Conservation (phyloP, 2,888 invertebrate genomes). For the Sesia bembeciformis region DNA sequence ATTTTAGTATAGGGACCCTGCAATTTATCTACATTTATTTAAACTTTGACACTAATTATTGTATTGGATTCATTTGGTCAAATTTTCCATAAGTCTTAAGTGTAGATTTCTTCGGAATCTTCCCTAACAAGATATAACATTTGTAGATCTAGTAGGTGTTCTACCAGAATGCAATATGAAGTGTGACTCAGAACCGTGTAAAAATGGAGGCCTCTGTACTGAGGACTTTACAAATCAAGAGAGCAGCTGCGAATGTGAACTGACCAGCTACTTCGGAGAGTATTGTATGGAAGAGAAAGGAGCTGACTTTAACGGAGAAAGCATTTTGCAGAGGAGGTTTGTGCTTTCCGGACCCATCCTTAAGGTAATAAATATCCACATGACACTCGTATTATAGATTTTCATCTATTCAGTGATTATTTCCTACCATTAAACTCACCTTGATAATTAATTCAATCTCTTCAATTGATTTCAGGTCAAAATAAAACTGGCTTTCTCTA, state of each 20-base stretch:
- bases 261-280: slow-evolving; percentile 92
- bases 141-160: slow-evolving; percentile 77
- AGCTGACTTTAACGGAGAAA: slow-evolving; percentile 91
- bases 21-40: too few relatives aligned
- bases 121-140: background rate
- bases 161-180: slow-evolving; percentile 90
- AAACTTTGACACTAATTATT: too few relatives aligned
- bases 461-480: slow-evolving; percentile 74
- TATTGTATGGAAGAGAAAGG: slow-evolving; percentile 92
- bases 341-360: slow-evolving; percentile 80
- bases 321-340: slow-evolving; percentile 86
- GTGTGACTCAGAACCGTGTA: slow-evolving; percentile 90
- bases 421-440: background rate
- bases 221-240: slow-evolving; percentile 91
- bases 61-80: too few relatives aligned
- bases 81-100: too few relatives aligned
- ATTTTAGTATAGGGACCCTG: too few relatives aligned
- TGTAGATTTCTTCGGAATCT: too few relatives aligned
- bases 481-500: slow-evolving; percentile 90
- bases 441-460: background rate
- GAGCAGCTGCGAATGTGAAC: slow-evolving; percentile 90
- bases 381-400: background rate
- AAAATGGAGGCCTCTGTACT: slow-evolving; percentile 89
- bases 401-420: background rate
- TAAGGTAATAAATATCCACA: slow-evolving; percentile 27